Evolutionary conservation across 2,113 vertebrate genomes (phyloP), one percentile per base, ranked within the genome.

Genomic region (Chaenocephalus aceratus): DNA sequence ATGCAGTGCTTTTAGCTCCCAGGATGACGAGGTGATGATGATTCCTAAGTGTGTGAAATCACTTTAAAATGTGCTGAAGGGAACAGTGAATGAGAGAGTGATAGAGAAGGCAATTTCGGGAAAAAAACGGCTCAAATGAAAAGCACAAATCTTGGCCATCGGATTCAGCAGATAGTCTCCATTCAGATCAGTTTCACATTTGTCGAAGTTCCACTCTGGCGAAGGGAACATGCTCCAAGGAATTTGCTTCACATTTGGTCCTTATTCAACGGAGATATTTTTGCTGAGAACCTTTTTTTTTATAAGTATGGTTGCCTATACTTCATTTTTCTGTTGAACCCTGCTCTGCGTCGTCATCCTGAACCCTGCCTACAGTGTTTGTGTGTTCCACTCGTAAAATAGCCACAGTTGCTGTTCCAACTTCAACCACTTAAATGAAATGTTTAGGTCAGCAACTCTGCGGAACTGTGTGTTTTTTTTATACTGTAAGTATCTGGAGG

Each of bases 381-480:
- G 75, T 79, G 59, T 75, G 70, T 82, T 83, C 61, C 63, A 2
- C 75, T 70, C 5, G 5, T 71, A 80, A 85, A 92, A 86, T 64
- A 69, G 74, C 84, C 69, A 80, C 84, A 80, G 65, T 67, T 81
- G 77, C 75, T 86, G 6, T 82, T 87, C 72, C 72, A 75, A 67
- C 72, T 71, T 75, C 53, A 79, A 81, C 77, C 72, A 70, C 57
- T 79, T 76, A 77, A 78, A 80, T 74, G 12, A 88, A 93, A 84
- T 77, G 87, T 85, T 87, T 83, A 82, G 80, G 86, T 91, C 91
- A 91, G 89, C 89, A 89, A 23, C 64, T 87, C 18, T 57, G 56
- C 1, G 7, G 41, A 72, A 54, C 59, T 67, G 34, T 54, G 45
- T 54, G 41, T n/a, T 48, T 72, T 60, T 70, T 58, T 45, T 45